Evolutionary conservation across 2,113 vertebrate species (phyloP).

Genomic region (Limanda limanda): DNA sequence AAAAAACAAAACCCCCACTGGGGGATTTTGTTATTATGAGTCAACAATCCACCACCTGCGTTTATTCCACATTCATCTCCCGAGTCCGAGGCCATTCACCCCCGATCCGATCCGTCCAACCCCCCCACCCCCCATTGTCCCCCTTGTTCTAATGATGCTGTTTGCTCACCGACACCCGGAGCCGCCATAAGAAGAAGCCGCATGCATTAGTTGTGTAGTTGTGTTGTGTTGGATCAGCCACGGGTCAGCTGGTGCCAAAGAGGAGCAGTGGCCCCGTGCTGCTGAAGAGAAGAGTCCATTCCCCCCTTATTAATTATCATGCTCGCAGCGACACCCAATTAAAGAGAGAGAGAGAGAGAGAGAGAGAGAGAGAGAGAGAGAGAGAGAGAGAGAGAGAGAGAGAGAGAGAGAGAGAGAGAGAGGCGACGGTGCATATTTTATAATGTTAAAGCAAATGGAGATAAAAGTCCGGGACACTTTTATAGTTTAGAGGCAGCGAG

Average conservation of each 20-base stretch:
- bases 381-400: too few species aligned
- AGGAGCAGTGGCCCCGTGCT: conserved; percentile 65
- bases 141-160: conserved; percentile 72
- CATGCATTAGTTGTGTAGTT: conserved; percentile 75
- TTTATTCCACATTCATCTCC: conserved; percentile 46
- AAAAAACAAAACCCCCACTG: background rate
- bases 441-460: background rate
- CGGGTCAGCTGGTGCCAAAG: conserved; percentile 77
- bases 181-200: conserved; percentile 70
- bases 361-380: too few species aligned
- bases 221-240: conserved; percentile 77
- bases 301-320: conserved; percentile 49
- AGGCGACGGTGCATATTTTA: conserved; percentile 33
- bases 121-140: conserved; percentile 70
- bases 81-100: conserved; percentile 27
- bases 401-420: too few species aligned
- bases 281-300: conserved; percentile 47
- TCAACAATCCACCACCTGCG: conserved; percentile 66
- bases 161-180: conserved; percentile 75
- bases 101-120: conserved; percentile 23
- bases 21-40: conserved; percentile 2
- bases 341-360: conserved; percentile 24
- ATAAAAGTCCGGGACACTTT: too few species aligned
- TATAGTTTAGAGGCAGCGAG: too few species aligned
- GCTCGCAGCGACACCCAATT: conserved; percentile 24